Conservation (phyloP, 1,140 invertebrate genomes). For the Drosophila watanabei region DNA sequence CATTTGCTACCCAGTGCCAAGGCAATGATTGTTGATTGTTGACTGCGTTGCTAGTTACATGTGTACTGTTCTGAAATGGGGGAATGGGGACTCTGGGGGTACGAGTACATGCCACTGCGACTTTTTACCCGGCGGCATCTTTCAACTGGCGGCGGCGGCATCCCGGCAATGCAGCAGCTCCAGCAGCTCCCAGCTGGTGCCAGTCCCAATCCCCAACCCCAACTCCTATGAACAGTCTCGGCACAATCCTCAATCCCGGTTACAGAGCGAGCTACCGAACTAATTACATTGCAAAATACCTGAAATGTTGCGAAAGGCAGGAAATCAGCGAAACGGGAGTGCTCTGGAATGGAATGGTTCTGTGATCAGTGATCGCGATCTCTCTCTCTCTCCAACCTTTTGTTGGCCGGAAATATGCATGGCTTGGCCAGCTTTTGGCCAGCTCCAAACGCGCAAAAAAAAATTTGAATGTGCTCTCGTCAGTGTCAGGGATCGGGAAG, state of each 20-base stretch:
- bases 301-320: slow-evolving; percentile 61
- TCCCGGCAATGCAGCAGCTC: slow-evolving; percentile 64
- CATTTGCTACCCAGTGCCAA: slow-evolving; percentile 13
- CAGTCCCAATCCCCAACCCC: slow-evolving; percentile 3
- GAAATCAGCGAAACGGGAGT: slow-evolving; percentile 69
- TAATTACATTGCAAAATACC: slow-evolving; percentile 79
- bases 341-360: slow-evolving; percentile 20
- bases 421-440: slow-evolving; percentile 71
- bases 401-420: slow-evolving; percentile 77
- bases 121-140: slow-evolving; percentile 64
- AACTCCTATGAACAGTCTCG: neutral
- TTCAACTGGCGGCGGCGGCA: slow-evolving; percentile 71
- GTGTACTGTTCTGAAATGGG: slow-evolving; percentile 25
- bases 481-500: slow-evolving; percentile 63
- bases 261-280: slow-evolving; percentile 29
- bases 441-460: slow-evolving; percentile 61
- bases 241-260: neutral
- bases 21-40: slow-evolving; percentile 45
- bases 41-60: slow-evolving; percentile 68
- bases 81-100: neutral
- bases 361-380: slow-evolving; percentile 31
- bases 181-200: slow-evolving; percentile 36
- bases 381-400: slow-evolving; percentile 1
- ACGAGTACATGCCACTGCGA: slow-evolving; percentile 29
- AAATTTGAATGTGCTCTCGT: slow-evolving; percentile 73